Evolutionary conservation across 1,140 invertebrate genomes (phyloP).

Genomic region (Chrysomallon squamiferum): DNA sequence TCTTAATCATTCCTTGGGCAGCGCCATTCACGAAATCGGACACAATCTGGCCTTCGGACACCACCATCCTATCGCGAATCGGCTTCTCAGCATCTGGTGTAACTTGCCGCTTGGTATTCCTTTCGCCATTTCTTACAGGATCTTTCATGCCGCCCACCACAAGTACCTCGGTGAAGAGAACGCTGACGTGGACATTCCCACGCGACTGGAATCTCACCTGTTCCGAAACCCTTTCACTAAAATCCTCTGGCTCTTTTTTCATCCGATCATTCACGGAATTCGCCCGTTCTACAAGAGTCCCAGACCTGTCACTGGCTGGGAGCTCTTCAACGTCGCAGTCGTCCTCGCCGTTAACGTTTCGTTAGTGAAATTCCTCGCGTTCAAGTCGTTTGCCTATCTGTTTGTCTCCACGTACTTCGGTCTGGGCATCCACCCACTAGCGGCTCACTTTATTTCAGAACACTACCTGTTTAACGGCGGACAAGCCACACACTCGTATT

Average conservation of each 20-base stretch:
- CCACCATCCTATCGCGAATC: constrained; percentile 46
- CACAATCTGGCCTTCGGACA: constrained; percentile 64
- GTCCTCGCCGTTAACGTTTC: constrained; percentile 85
- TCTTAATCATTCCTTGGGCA: constrained; percentile 61
- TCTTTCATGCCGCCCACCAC: constrained; percentile 63
- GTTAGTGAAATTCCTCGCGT: constrained; percentile 82
- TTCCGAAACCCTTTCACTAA: constrained; percentile 58
- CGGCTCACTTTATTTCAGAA: constrained; percentile 98
- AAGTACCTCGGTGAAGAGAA: constrained; percentile 56
- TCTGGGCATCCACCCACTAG: constrained; percentile 96
- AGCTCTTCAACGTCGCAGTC: constrained; percentile 83
- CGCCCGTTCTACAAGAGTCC: constrained; percentile 68
- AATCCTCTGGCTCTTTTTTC: constrained; percentile 55
- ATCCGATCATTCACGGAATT: constrained; percentile 55
- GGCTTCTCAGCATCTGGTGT: constrained; percentile 57
- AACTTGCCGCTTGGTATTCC: constrained; percentile 61
- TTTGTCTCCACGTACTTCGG: constrained; percentile 86
- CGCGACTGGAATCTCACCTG: constrained; percentile 52
- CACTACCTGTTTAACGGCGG: constrained; percentile 98
- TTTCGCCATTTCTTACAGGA: constrained; percentile 62
- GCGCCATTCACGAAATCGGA: constrained; percentile 62
- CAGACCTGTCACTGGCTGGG: constrained; percentile 80
- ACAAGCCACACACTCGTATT: constrained; percentile 97
- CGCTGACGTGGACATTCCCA: constrained; percentile 60
- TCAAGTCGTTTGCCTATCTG: constrained; percentile 81